Evolutionary conservation across 2,888 invertebrate genomes (phyloP), one percentile per base, ranked within the genome.

Genomic region (Slavum lentiscoides): DNA sequence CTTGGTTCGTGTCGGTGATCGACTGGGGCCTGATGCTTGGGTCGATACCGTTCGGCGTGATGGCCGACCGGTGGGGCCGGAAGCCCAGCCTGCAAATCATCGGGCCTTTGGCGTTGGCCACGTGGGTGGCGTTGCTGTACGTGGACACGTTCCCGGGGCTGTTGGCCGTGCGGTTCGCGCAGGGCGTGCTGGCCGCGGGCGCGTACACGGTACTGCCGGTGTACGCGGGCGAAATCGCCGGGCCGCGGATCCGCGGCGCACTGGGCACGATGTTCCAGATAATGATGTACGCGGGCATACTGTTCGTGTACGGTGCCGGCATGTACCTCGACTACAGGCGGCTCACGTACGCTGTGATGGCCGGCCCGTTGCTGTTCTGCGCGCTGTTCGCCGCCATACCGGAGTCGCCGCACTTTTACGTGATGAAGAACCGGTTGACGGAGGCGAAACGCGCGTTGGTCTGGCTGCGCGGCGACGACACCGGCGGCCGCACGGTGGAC

Each of bases 401-500:
- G 0, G 91, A 91, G 84, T 90, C 91, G 0, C 91, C 91, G 2
- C 90, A 90, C 83, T 90, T 88, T 83, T 87, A 91, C 68, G 85
- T 91, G 59, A 90, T 89, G 85, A 88, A 88, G 82, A 88, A 88
- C 1, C 86, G 88, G 49, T 84, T 87, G 7, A 87, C 87, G 1
- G 87, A 87, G 0, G 90, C 90, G 0, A 87, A 86, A 83, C 39
- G 73, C 7, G 55, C 76, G 21, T 49, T 82, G 58, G 72, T 77
- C 21, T 83, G 83, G 73, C 75, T 82, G 72, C 74, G 83, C 53
- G 84, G 83, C 17, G 82, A 75, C 58, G 77, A 82, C 37, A 83
- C 83, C 53, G 83, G 82, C 53, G 83, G 82, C 11, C 61, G 67
- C 19, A 13, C 53, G 37, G 80, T 83, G 30, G 83, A 82, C 67